Evolutionary conservation across 2,888 invertebrate genomes (phyloP).

Genomic region (Acronicta alni): DNA sequence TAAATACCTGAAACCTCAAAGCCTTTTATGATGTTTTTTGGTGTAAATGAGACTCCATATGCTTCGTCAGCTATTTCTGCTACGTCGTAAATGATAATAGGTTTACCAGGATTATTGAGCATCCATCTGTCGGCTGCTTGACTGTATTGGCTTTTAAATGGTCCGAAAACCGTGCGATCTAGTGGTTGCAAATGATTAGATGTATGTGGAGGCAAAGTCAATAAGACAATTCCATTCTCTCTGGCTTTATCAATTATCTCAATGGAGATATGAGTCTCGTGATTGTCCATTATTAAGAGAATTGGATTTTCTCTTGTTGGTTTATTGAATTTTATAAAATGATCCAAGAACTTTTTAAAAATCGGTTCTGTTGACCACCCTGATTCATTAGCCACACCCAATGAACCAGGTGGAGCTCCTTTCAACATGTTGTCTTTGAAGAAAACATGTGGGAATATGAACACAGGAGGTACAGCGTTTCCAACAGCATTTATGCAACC

Average conservation of each 20-base stretch:
- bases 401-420: slow-evolving; percentile 48
- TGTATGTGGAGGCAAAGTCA: slow-evolving; percentile 27
- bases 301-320: slow-evolving; percentile 37
- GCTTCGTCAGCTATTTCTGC: slow-evolving; percentile 43
- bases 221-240: slow-evolving; percentile 47
- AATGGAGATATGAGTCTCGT: slow-evolving; percentile 62
- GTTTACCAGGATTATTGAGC: slow-evolving; percentile 48
- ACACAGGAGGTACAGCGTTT: slow-evolving; percentile 7
- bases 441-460: slow-evolving; percentile 1
- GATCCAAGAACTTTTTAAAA: slow-evolving; percentile 31
- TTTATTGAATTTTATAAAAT: slow-evolving; percentile 41
- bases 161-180: slow-evolving; percentile 48
- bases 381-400: slow-evolving; percentile 48
- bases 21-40: slow-evolving; percentile 41
- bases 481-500: slow-evolving; percentile 11
- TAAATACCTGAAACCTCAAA: slow-evolving; percentile 38
- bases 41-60: slow-evolving; percentile 44
- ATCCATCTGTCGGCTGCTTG: slow-evolving; percentile 49
- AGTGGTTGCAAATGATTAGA: slow-evolving; percentile 34
- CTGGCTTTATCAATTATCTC: slow-evolving; percentile 52
- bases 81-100: slow-evolving; percentile 45
- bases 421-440: slow-evolving; percentile 49
- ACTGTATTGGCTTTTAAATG: slow-evolving; percentile 45
- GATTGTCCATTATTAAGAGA: slow-evolving; percentile 61
- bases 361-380: slow-evolving; percentile 61